These are phyloP conservation scores for Synodontis membranacea DNA, from an alignment of 2,113 vertebrate species.

Conservation along the genomic window DNA sequence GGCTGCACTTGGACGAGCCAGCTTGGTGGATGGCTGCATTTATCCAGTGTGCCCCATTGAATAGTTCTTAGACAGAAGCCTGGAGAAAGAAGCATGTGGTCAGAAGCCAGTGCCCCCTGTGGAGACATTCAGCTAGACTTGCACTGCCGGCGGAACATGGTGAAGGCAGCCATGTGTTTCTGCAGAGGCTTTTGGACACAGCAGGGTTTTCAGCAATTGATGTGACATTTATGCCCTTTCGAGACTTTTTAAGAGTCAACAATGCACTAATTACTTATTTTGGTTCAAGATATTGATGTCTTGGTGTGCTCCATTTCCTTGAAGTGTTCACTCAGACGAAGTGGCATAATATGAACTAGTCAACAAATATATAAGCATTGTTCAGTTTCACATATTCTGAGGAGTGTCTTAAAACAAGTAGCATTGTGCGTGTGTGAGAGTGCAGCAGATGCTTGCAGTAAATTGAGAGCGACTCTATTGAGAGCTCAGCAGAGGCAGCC, in stretches of 20 bases:
- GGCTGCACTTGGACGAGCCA: not conserved
- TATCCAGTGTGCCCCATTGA: conserved; percentile 54
- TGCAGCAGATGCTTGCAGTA: conserved; percentile 73
- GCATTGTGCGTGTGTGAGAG: conserved; percentile 44
- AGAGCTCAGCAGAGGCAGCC: conserved; percentile 65
- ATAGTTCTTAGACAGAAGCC: conserved; percentile 65
- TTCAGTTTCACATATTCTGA: conserved; percentile 20
- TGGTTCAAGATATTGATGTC: not conserved
- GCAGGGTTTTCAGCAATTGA: conserved; percentile 30
- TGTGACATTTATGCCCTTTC: not conserved
- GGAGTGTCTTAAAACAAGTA: conserved; percentile 8
- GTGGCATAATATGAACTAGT: conserved; percentile 13
- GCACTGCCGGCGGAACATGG: conserved; percentile 66
- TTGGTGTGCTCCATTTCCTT: not conserved
- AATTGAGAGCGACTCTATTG: conserved; percentile 71
- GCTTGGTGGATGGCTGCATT: conserved; percentile 38
- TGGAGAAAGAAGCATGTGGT: conserved; percentile 51
- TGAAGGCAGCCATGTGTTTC: conserved; percentile 64
- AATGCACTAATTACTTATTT: conserved; percentile 9
- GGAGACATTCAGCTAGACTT: conserved; percentile 67
- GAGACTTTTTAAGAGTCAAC: conserved; percentile 9
- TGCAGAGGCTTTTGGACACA: conserved; percentile 43
- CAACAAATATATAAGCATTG: not conserved
- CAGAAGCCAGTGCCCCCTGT: conserved; percentile 70
- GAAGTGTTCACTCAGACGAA: not conserved